Percentiles rank a stretch among this genome's conserved stretches.
Evolutionary conservation across 2,888 invertebrate genomes (phyloP).

Genomic region (Sesia bembeciformis): DNA sequence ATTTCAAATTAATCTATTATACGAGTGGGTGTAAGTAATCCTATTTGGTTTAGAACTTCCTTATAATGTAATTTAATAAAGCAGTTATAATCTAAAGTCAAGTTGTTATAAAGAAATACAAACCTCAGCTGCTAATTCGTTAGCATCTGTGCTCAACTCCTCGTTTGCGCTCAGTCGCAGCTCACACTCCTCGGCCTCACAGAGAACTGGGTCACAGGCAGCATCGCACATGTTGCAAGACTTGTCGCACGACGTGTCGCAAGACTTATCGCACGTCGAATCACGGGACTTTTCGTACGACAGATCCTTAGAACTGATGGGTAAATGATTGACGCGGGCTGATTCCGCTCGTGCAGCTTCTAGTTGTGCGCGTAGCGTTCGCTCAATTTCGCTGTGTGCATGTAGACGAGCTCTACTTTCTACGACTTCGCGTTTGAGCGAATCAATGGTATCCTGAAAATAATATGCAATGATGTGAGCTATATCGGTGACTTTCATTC

Average conservation of each 20-base stretch:
- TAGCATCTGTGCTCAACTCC: constrained; percentile 62
- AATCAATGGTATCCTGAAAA: constrained; percentile 60
- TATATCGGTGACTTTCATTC: no score
- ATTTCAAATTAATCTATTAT: no score
- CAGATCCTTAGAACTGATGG: constrained; percentile 11
- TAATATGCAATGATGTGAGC: no score
- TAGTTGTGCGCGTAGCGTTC: constrained; percentile 58
- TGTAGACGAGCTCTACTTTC: constrained; percentile 60
- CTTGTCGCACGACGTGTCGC: constrained; percentile 26
- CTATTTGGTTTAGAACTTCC: no score
- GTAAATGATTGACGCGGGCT: constrained; percentile 17
- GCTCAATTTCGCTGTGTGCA: constrained; percentile 63
- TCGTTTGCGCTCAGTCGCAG: constrained; percentile 46
- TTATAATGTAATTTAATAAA: no score
- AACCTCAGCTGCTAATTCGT: constrained; percentile 63
- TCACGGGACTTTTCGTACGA: constrained; percentile 13
- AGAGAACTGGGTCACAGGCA: constrained; percentile 60
- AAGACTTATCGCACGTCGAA: constrained; percentile 4
- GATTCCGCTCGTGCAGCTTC: constrained; percentile 56
- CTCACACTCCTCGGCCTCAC: constrained; percentile 51
- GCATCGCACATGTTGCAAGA: constrained; percentile 50
- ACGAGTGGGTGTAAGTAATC: no score
- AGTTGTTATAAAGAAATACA: constrained; percentile 7
- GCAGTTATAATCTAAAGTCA: no score
- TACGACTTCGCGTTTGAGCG: constrained; percentile 60